phyloP scores from a whole-genome alignment of 92 coral and sea anemone genomes.

The Zoanthus solanderi region DNA sequence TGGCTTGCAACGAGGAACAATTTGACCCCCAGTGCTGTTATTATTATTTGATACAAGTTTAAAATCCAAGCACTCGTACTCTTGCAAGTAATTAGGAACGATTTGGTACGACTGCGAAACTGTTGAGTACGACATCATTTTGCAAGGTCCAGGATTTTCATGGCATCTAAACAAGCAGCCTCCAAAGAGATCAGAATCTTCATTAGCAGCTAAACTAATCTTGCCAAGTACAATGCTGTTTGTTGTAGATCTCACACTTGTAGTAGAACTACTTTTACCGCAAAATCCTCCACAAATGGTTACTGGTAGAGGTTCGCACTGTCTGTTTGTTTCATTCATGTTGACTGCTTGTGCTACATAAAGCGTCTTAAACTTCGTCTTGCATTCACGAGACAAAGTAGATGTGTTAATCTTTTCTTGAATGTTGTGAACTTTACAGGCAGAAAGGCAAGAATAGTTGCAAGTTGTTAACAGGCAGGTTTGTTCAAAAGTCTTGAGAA shows the following conservation, averaged over 20 bases:
- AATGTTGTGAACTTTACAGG: conserved; percentile 1
- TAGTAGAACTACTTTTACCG: neutral
- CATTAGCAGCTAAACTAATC: neutral
- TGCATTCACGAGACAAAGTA: conserved; percentile 24
- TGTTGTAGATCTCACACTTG: neutral
- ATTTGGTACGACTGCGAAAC: neutral
- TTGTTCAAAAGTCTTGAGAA: conserved; percentile 12
- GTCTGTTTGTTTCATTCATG: neutral
- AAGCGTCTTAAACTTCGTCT: conserved; percentile 17
- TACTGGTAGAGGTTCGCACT: neutral
- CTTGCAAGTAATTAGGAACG: conserved; percentile 4
- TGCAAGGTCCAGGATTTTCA: conserved; percentile 37
- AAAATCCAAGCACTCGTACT: conserved; percentile 33
- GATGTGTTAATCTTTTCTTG: conserved; percentile 26
- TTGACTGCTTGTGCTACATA: neutral
- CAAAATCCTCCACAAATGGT: conserved; percentile 31
- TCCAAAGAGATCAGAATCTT: conserved; percentile 8
- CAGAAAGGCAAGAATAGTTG: conserved; percentile 26
- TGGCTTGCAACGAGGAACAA: conserved; percentile 29
- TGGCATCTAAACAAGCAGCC: conserved; percentile 23
- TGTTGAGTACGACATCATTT: conserved; percentile 2
- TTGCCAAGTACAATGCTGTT: conserved; percentile 15
- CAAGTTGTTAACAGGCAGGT: conserved; percentile 18
- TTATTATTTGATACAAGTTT: neutral
- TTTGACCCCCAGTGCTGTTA: neutral